Conservation (phyloP, 1,140 invertebrate species). For the Cyclina sinensis region DNA sequence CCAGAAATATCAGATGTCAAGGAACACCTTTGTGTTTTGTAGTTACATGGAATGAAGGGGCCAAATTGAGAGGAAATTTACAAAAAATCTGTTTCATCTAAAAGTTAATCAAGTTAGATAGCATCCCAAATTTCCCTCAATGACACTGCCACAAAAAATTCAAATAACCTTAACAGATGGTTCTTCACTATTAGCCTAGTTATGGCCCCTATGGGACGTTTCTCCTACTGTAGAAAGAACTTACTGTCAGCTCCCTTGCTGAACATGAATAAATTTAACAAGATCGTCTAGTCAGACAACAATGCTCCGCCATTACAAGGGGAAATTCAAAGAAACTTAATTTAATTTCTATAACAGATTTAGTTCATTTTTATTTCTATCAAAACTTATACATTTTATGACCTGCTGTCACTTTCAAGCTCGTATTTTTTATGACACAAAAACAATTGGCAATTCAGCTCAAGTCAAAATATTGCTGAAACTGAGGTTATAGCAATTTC, state of each 20-base stretch:
- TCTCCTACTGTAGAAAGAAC: not conserved
- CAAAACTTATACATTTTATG: no score
- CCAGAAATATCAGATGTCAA: not conserved
- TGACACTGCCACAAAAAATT: slow-evolving; percentile 28
- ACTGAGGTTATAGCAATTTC: no score
- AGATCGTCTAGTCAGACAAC: no score
- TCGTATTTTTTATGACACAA: no score
- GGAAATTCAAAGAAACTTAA: no score
- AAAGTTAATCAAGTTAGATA: slow-evolving; percentile 46
- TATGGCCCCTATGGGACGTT: not conserved
- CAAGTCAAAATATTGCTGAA: no score
- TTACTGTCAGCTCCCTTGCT: not conserved
- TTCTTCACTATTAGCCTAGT: not conserved
- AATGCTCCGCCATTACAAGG: no score
- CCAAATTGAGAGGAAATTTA: slow-evolving; percentile 27
- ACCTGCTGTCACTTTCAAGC: no score
- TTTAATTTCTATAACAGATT: no score
- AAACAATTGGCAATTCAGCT: no score
- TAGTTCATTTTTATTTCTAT: no score
- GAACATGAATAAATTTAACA: not conserved
- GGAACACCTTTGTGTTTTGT: slow-evolving; percentile 20
- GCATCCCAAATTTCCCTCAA: slow-evolving; percentile 6
- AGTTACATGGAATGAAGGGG: slow-evolving; percentile 32
- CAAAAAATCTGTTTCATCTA: slow-evolving; percentile 34
- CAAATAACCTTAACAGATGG: slow-evolving; percentile 44